Percentiles rank a stretch among this genome's conserved stretches.
These are phyloP conservation scores for Sclerurus mexicanus DNA, from an alignment of 2,113 vertebrate species.

Conservation along the genomic window DNA sequence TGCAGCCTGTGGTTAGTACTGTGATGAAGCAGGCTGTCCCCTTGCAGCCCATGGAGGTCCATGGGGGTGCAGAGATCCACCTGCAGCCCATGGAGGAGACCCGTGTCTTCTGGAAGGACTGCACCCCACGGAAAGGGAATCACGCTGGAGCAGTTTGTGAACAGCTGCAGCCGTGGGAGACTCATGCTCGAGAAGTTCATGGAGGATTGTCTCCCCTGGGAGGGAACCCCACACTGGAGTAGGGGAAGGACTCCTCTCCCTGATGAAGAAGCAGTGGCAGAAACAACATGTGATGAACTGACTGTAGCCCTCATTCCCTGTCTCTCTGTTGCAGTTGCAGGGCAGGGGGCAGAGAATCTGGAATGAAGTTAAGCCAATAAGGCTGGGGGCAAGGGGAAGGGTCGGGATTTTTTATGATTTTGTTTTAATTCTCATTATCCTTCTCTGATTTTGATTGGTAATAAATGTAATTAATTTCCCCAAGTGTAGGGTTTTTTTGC, in stretches of 20 bases:
- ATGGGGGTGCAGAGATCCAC: not conserved
- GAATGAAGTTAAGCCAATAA: not conserved
- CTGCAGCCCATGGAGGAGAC: accelerated
- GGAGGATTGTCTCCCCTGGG: not conserved
- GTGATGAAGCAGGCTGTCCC: not conserved
- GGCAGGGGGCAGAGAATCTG: not conserved
- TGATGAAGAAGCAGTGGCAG: not conserved
- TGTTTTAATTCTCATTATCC: not conserved
- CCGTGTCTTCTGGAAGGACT: not conserved
- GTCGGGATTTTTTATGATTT: not conserved
- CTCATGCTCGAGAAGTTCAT: not conserved
- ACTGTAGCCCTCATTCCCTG: not conserved
- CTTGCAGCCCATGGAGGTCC: not conserved
- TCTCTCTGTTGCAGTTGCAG: not conserved
- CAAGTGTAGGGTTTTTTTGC: not conserved
- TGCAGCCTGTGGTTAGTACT: not conserved
- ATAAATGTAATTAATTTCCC: not conserved
- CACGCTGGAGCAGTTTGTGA: not conserved
- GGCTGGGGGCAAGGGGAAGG: not conserved
- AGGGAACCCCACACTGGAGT: too few species aligned
- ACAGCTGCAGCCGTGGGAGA: not conserved
- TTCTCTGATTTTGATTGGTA: not conserved
- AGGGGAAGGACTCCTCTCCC: not conserved
- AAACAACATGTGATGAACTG: not conserved
- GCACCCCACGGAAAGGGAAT: not conserved